A percentile compares a stretch with the other conserved stretches of the same genome.
Evolutionary conservation across 2,888 invertebrate genomes (phyloP).

Genomic region (Siphlonurus alternatus): DNA sequence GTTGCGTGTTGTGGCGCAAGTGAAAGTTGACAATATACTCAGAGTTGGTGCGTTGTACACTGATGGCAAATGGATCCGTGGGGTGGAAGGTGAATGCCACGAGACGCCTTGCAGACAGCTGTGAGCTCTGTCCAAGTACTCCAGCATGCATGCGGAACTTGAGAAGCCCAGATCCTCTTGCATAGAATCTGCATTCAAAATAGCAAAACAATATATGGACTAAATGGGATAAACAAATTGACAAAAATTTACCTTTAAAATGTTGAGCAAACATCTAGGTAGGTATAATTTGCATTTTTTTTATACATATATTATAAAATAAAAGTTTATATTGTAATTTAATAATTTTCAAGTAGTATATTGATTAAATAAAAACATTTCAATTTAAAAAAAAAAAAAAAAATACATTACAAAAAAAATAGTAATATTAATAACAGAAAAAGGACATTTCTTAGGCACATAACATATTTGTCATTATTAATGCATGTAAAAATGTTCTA

Average conservation of each 20-base stretch:
- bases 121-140: conserved; percentile 39
- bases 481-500: too few relatives aligned
- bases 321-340: too few relatives aligned
- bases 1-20: conserved; percentile 41
- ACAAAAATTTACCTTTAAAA: conserved; percentile 6
- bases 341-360: too few relatives aligned
- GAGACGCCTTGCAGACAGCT: conserved; percentile 53
- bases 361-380: too few relatives aligned
- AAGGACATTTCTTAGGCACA: too few relatives aligned
- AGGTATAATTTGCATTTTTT: too few relatives aligned
- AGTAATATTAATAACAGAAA: too few relatives aligned
- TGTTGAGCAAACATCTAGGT: too few relatives aligned
- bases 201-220: conserved; percentile 13
- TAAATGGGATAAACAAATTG: conserved; percentile 9
- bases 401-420: too few relatives aligned
- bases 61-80: conserved; percentile 88
- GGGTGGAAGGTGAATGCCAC: conserved; percentile 96
- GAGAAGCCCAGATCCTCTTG: conserved; percentile 57
- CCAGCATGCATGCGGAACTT: conserved; percentile 63
- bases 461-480: too few relatives aligned
- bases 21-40: conserved; percentile 94
- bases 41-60: conserved; percentile 80
- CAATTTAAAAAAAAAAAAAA: too few relatives aligned
- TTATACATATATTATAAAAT: too few relatives aligned
- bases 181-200: conserved; percentile 51